Base-by-base conservation (phyloP, 2,113 vertebrate genomes). In the Pituophis catenifer region DNA sequence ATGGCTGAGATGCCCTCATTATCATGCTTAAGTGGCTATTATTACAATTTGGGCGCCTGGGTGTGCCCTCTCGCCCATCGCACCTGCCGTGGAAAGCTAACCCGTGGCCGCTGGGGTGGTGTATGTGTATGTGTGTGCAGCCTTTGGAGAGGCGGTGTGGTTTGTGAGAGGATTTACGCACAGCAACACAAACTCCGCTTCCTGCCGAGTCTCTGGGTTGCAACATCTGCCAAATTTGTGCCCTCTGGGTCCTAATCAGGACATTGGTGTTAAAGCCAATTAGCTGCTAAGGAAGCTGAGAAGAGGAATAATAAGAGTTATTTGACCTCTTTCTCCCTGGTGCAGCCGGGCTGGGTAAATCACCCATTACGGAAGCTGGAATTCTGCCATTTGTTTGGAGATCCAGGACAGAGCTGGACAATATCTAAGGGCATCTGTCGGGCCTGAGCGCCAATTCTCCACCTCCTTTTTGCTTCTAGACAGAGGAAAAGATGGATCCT, bases 1-100 rank as follows among this genome's bases (percentile, higher is more conserved):
- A 90, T 85, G 96, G 94, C 92, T 53, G 92, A 65, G 86, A 87
- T 65, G 75, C 89, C 90, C 89, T 44, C 86, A 93, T 93, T 93
- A 90, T 90, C 89, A 54, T n/a, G 44, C 89, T 65, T 93, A 93
- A 90, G 55, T 90, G 55, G 29, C 48, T 23, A 58, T 93, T 53
- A 90, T 38, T 52, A 54, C 23, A 33, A 26, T 93, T 93, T 86
- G 26, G 50, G 89, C 6, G 44, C 55, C 62, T 58, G 89, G 89
- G 75, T 21, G 75, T 19, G n/a, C n/a, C 57, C 48, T 26, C 53
- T 50, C 48, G 4, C 21, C 26, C 0, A 3, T 29, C 55, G 52
- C 21, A 52, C 8, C 29, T 19, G 54, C 8, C 7, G 8, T 3
- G 44, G 44, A 44, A 92, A 55, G 15, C 50, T 17, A 8, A 55